A percentile compares a stretch with the other conserved stretches of the same genome.
Evolutionary conservation across 2,797 vertebrate species (phyloP).

Genomic region (Falco peregrinus): DNA sequence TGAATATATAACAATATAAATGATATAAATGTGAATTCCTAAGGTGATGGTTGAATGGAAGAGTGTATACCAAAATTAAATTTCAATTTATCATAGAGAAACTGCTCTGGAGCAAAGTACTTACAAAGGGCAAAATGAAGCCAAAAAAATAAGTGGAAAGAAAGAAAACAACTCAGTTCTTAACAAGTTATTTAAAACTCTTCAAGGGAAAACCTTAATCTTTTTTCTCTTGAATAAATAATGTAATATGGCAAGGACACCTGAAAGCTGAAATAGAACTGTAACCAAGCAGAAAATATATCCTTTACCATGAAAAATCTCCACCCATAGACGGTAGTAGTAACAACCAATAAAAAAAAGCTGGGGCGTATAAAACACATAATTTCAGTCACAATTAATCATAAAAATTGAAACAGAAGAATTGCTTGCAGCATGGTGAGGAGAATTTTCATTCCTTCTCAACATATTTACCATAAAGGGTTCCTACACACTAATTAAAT

Average conservation of each 20-base stretch:
- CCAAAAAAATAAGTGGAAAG: neutral
- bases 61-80: neutral
- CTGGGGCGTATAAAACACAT: slow-evolving; percentile 24
- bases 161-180: neutral
- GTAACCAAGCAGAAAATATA: slow-evolving; percentile 16
- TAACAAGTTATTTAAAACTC: slow-evolving; percentile 26
- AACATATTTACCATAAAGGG: neutral
- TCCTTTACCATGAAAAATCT: neutral
- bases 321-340: neutral
- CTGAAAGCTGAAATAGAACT: slow-evolving; percentile 25
- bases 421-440: neutral
- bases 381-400: slow-evolving; percentile 36
- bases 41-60: slow-evolving; percentile 24
- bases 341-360: slow-evolving; percentile 19
- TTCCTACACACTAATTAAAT: slow-evolving; percentile 10
- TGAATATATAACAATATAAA: slow-evolving; percentile 1
- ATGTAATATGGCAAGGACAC: neutral
- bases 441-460: slow-evolving; percentile 16
- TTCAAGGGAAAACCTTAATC: slow-evolving; percentile 27
- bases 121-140: neutral
- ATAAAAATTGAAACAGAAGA: slow-evolving; percentile 18
- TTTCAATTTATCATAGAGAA: slow-evolving; percentile 10
- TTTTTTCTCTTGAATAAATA: slow-evolving; percentile 50
- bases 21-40: slow-evolving; percentile 29
- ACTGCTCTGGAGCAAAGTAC: neutral